A percentile compares a stretch with the other conserved stretches of the same genome.
These are phyloP conservation scores for Hylyphantes graminicola DNA, from an alignment of 1,140 invertebrate genomes.

Conservation along the genomic window DNA sequence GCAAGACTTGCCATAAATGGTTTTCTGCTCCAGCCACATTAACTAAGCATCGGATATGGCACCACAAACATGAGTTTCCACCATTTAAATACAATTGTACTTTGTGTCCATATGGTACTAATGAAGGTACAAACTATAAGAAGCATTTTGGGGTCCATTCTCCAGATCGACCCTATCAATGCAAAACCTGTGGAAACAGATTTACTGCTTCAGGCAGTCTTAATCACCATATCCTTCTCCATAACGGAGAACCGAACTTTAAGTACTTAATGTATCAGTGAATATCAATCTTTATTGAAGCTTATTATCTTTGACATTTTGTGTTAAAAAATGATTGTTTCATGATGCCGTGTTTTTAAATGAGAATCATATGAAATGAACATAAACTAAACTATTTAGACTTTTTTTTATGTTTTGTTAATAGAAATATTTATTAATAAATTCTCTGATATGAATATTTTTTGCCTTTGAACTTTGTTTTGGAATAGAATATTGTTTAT, in stretches of 20 bases:
- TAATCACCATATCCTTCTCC: constrained; percentile 10
- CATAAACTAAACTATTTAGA: too few relatives aligned
- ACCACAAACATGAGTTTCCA: constrained; percentile 32
- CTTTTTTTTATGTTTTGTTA: too few relatives aligned
- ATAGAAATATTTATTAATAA: too few relatives aligned
- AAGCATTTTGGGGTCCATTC: constrained; percentile 68
- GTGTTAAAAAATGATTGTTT: too few relatives aligned
- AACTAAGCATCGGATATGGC: constrained; percentile 31
- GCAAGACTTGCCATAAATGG: constrained; percentile 34
- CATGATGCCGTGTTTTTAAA: too few relatives aligned
- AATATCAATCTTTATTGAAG: too few relatives aligned
- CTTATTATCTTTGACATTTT: too few relatives aligned
- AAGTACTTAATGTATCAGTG: too few relatives aligned
- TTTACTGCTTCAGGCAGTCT: constrained; percentile 24
- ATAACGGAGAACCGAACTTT: constrained; percentile 14
- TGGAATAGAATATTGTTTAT: too few relatives aligned
- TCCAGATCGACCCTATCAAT: constrained; percentile 67
- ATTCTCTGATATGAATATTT: too few relatives aligned
- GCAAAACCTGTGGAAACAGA: constrained; percentile 39
- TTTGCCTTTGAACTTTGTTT: too few relatives aligned
- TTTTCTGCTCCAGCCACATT: constrained; percentile 24
- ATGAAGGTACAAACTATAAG: constrained; percentile 62
- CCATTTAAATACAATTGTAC: constrained; percentile 22
- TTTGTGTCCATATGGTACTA: constrained; percentile 38
- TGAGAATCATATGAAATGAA: too few relatives aligned